phyloP scores from a whole-genome alignment of 2,888 invertebrate genomes.

The Pteria penguin region DNA sequence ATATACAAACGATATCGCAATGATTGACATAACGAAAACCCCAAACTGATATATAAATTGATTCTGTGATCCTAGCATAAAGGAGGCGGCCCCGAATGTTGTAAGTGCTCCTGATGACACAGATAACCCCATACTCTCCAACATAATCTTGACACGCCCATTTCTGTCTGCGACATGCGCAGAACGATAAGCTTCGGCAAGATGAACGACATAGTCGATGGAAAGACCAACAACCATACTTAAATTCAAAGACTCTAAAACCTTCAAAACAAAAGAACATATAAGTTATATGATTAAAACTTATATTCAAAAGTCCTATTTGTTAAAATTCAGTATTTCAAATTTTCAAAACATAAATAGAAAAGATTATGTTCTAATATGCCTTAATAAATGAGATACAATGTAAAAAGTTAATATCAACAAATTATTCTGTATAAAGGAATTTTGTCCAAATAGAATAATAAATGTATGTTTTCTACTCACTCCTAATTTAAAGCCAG shows the following conservation, averaged over 20 bases:
- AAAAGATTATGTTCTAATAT: too few species aligned
- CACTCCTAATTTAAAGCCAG: constrained; percentile 78
- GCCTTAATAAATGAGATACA: too few species aligned
- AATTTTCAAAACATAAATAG: too few species aligned
- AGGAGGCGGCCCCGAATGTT: constrained; percentile 68
- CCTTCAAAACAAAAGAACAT: constrained; percentile 55
- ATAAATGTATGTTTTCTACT: too few species aligned
- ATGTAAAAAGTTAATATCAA: too few species aligned
- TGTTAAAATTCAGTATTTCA: too few species aligned
- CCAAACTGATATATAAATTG: constrained; percentile 71
- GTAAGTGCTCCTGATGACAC: constrained; percentile 70
- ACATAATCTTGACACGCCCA: constrained; percentile 60
- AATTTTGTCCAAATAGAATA: too few species aligned
- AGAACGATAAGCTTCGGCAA: constrained; percentile 70
- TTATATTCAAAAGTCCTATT: too few species aligned
- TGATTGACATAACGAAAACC: constrained; percentile 67
- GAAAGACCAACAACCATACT: constrained; percentile 70
- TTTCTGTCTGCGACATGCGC: constrained; percentile 50
- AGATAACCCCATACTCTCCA: constrained; percentile 68
- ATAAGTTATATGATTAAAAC: too few species aligned
- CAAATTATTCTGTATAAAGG: too few species aligned
- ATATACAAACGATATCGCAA: constrained; percentile 65
- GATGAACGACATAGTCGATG: constrained; percentile 71
- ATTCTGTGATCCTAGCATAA: constrained; percentile 69
- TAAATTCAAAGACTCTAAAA: constrained; percentile 68